Evolutionary conservation across 2,797 vertebrate genomes (phyloP).

Genomic region (Anableps anableps): DNA sequence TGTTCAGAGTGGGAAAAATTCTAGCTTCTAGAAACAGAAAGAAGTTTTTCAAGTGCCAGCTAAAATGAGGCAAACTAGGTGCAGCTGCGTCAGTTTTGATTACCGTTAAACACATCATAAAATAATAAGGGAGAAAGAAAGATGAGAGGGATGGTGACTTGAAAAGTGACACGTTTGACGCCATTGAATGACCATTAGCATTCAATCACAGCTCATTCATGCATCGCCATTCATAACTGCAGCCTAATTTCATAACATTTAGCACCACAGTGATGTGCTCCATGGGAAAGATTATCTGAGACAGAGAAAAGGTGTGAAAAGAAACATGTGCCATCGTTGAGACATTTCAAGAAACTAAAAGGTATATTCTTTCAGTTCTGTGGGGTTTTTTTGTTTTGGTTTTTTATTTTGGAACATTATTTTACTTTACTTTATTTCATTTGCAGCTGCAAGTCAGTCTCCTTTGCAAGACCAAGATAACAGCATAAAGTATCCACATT

Average conservation of each 20-base stretch:
- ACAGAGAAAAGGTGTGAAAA: neutral
- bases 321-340: neutral
- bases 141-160: neutral
- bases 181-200: slow-evolving; percentile 6
- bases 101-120: neutral
- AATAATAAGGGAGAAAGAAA: neutral
- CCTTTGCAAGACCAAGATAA: no score
- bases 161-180: neutral
- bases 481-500: no score
- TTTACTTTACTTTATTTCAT: no score
- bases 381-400: no score
- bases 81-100: neutral
- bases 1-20: neutral
- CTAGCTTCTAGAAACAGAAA: neutral
- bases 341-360: neutral
- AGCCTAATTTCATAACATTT: slow-evolving; percentile 15
- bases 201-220: slow-evolving; percentile 38
- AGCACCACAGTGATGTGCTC: slow-evolving; percentile 13
- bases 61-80: neutral
- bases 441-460: no score
- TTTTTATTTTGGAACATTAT: no score
- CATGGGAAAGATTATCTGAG: neutral
- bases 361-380: neutral
- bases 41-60: neutral
- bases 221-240: neutral